Conservation (phyloP, 2,113 vertebrate genomes). For the Malurus cyaneus region DNA sequence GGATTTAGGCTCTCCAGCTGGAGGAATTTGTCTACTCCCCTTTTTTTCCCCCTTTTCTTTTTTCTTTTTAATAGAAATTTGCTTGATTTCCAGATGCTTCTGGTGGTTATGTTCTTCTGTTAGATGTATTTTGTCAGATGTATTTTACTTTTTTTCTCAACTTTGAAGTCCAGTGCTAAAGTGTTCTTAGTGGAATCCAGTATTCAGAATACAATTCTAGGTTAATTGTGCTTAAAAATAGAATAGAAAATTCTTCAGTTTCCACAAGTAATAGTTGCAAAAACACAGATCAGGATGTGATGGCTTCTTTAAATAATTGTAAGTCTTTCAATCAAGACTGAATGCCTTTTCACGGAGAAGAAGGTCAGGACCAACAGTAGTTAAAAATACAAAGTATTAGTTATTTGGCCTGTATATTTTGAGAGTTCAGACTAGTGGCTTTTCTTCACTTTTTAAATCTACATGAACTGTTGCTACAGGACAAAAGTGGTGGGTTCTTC, state of each 20-base stretch:
- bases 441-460: not conserved
- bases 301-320: not conserved
- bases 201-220: not conserved
- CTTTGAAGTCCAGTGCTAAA: not conserved
- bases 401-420: not conserved
- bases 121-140: not conserved
- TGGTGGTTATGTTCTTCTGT: not conserved
- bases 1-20: not conserved
- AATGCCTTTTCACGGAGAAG: not conserved
- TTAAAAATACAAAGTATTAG: not conserved
- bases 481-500: not conserved
- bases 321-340: not conserved
- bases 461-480: not conserved
- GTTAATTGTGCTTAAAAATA: not conserved
- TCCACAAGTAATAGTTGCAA: not conserved
- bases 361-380: not conserved
- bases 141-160: not conserved
- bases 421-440: not conserved
- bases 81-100: not conserved
- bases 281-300: not conserved
- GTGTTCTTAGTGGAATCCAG: not conserved
- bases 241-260: not conserved
- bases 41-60: not conserved
- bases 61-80: not conserved
- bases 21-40: not conserved